A percentile compares a stretch with the other conserved stretches of the same genome.
phyloP scores from a whole-genome alignment of 1,140 invertebrate genomes.

The Parapsyche elsis region DNA sequence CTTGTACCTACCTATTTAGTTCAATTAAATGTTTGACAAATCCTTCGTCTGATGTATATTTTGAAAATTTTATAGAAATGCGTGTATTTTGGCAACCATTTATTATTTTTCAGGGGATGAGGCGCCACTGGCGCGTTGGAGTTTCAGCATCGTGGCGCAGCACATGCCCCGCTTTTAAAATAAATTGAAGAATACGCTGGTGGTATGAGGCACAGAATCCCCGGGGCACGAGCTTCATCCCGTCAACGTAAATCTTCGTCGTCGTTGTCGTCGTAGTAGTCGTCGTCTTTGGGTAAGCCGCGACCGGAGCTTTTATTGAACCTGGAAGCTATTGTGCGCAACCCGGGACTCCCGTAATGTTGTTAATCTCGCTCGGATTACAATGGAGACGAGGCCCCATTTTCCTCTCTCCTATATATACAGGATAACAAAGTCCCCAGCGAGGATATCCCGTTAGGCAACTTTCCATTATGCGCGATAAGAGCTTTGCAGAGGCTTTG shows the following conservation, averaged over 20 bases:
- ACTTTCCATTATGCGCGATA: constrained; percentile 41
- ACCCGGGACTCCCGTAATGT: constrained; percentile 38
- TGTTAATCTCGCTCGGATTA: constrained; percentile 50
- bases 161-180: constrained; percentile 56
- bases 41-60: no score
- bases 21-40: no score
- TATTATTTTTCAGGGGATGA: neutral
- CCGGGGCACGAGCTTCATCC: constrained; percentile 19
- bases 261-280: neutral
- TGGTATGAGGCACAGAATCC: neutral
- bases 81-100: neutral
- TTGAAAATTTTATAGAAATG: neutral
- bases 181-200: constrained; percentile 48
- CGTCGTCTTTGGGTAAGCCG: constrained; percentile 41
- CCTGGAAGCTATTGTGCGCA: constrained; percentile 33
- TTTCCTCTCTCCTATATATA: neutral
- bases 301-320: constrained; percentile 46
- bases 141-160: neutral
- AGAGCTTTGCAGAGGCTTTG: constrained; percentile 10
- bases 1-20: no score
- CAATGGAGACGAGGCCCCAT: constrained; percentile 23
- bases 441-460: constrained; percentile 23
- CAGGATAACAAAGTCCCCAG: constrained; percentile 42
- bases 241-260: constrained; percentile 13
- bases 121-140: neutral